These are phyloP conservation scores for Tetranychus piercei DNA, from an alignment of 2,888 invertebrate species.

Conservation along the genomic window DNA sequence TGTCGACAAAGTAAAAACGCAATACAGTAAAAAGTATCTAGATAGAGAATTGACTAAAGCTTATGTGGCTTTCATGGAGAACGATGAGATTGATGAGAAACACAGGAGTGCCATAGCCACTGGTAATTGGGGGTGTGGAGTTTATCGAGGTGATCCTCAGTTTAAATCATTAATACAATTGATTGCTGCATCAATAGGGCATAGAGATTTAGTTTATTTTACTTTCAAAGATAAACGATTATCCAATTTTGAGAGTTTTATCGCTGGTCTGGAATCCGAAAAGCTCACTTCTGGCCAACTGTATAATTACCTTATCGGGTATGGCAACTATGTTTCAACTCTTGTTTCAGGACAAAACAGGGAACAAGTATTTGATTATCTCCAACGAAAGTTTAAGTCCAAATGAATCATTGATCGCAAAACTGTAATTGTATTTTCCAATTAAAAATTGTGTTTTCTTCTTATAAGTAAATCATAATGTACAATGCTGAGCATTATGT, in stretches of 20 bases:
- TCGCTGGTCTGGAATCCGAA: neutral
- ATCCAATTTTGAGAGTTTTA: conserved; percentile 31
- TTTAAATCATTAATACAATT: conserved; percentile 27
- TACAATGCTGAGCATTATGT: no score
- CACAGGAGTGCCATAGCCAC: conserved; percentile 46
- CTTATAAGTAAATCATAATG: no score
- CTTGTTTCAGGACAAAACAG: neutral
- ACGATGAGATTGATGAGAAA: neutral
- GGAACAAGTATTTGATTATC: no score
- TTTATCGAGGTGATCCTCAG: conserved; percentile 25
- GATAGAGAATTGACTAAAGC: conserved; percentile 72
- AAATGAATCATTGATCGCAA: no score
- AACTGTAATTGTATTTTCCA: no score
- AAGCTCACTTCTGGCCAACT: conserved; percentile 9
- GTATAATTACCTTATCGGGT: neutral
- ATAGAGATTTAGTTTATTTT: conserved; percentile 57
- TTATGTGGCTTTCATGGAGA: conserved; percentile 31
- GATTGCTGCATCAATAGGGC: conserved; percentile 29
- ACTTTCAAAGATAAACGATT: conserved; percentile 55
- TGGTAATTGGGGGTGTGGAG: conserved; percentile 64
- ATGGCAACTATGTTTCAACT: neutral
- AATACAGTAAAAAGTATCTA: conserved; percentile 33
- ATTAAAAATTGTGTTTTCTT: no score
- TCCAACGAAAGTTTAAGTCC: no score
- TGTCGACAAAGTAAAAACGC: conserved; percentile 42